Evolutionary conservation across 2,113 vertebrate genomes (phyloP), one percentile per base, ranked within the genome.

Genomic region (Anoura caudifer): DNA sequence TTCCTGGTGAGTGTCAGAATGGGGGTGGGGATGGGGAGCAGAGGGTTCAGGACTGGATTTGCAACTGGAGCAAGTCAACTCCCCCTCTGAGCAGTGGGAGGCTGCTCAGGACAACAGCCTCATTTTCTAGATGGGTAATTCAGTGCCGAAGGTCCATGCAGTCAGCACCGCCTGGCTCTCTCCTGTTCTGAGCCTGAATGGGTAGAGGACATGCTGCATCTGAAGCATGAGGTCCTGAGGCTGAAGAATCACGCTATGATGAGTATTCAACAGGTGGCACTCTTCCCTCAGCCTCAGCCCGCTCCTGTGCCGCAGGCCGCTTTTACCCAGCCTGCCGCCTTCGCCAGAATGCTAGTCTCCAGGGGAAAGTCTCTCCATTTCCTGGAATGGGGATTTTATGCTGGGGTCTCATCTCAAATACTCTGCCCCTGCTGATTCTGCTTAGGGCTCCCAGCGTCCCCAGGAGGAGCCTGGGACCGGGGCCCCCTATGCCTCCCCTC

Each of bases 221-320:
- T 36, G 7, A 38, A 54, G 77, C 31, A 0, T 3, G 3, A 1
- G 0, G 26, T 9, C 28, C 72, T 0, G n/a, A 52, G 80, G 67
- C 91, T 7, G 17, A 33, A 81, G 41, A 26, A 45, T 22, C 47
- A 4, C 0, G 5, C 20, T 95, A 3, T 67, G 41, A 0, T 16
- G 33, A 82, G 94, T 67, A 91, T 70, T 97, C 97, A 97, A 98
- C 97, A 97, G 97, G 97, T 96, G 97, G 97, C 97, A 95, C 67
- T 97, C 91, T 98, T 97, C 33, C 91, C 95, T 89, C 83, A 95
- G 97, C 33, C 11, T 96, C 88, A 0, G 43, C 59, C 3, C 4
- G 65, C 36, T 43, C 2, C 8, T 5, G 1, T 4, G 63, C 45
- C n/a, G 15, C 6, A 26, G 56, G 22, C 87, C 28, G 63, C 20